Evolutionary conservation across 1,140 invertebrate species (phyloP).

Genomic region (Drosophila sturtevanti): DNA sequence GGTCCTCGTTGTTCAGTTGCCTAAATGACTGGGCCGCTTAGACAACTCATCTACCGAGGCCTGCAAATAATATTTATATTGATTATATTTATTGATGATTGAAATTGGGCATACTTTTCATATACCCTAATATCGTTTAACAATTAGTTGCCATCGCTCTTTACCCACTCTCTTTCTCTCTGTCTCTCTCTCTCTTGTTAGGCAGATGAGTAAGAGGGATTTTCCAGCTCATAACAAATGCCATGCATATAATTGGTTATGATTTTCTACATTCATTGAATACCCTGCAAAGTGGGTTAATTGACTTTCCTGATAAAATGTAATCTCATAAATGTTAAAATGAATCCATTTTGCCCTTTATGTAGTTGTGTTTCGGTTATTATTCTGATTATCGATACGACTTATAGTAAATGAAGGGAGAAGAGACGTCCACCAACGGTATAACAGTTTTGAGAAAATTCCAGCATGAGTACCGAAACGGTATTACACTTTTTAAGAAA

Average conservation of each 20-base stretch:
- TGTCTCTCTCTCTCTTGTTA: neutral
- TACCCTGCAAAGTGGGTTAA: slow-evolving; percentile 6
- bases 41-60: no score
- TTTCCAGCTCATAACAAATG: slow-evolving; percentile 51
- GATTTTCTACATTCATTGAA: neutral
- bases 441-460: no score
- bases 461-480: no score
- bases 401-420: no score
- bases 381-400: no score
- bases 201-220: slow-evolving; percentile 67
- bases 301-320: neutral
- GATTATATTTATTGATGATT: neutral
- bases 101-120: neutral
- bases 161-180: neutral
- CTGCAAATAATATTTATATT: no score
- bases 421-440: no score
- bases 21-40: no score
- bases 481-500: no score
- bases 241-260: slow-evolving; percentile 55
- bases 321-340: neutral
- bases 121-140: neutral
- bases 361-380: no score
- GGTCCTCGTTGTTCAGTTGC: no score
- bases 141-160: neutral
- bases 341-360: neutral